Conservation (phyloP, 2,888 invertebrate genomes). For the Eupeodes latifasciatus region DNA sequence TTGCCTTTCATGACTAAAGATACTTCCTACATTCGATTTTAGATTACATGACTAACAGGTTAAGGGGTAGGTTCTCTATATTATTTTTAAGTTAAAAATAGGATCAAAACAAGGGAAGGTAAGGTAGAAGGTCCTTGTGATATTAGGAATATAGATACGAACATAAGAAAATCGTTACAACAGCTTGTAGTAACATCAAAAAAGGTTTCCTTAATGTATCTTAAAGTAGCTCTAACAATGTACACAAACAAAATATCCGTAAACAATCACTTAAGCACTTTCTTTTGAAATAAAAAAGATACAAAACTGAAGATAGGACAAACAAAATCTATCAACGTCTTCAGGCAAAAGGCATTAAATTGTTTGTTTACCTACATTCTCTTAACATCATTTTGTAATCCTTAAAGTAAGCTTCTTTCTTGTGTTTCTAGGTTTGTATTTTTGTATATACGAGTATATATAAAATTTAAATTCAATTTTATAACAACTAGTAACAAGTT, state of each 20-base stretch:
- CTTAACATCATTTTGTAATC: constrained; percentile 23
- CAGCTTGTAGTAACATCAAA: constrained; percentile 18
- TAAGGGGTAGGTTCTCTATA: background rate
- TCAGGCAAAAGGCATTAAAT: background rate
- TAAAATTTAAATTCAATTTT: constrained; percentile 20
- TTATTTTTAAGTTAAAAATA: constrained; percentile 13
- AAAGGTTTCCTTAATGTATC: constrained; percentile 19
- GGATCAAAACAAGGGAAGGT: background rate
- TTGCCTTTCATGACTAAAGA: background rate
- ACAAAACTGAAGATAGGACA: background rate
- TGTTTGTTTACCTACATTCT: constrained; percentile 28
- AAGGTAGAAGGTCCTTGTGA: background rate
- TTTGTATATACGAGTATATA: too few relatives aligned
- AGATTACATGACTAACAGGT: constrained; percentile 21
- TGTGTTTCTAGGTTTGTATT: background rate
- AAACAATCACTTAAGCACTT: constrained; percentile 22
- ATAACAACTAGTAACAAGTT: background rate
- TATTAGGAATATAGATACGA: background rate
- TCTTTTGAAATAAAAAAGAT: background rate
- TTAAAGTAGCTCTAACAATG: background rate
- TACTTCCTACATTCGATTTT: constrained; percentile 15
- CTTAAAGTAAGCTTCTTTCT: constrained; percentile 23
- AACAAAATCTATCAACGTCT: background rate
- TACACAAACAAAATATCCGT: background rate
- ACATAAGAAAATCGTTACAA: background rate